A percentile compares a stretch with the other conserved stretches of the same genome.
These are phyloP conservation scores for Podiceps cristatus DNA, from an alignment of 2,113 vertebrate genomes.

Conservation along the genomic window DNA sequence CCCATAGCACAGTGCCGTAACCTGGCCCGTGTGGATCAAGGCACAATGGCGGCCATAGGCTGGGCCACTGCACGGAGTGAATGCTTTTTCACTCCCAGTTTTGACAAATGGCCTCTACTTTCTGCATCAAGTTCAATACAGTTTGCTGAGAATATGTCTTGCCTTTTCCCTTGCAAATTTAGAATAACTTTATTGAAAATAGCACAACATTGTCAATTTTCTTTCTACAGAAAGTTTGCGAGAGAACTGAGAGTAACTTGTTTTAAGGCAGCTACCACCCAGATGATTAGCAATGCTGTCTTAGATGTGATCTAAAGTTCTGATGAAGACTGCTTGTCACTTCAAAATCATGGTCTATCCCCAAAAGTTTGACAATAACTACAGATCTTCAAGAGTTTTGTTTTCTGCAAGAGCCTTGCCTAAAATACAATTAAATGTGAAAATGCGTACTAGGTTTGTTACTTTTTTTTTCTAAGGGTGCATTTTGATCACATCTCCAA, in stretches of 20 bases:
- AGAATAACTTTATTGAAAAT: not conserved
- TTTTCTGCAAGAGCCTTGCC: not conserved
- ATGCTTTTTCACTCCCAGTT: not conserved
- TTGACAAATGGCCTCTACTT: not conserved
- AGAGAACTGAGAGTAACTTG: not conserved
- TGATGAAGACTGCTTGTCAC: not conserved
- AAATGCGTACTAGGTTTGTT: not conserved
- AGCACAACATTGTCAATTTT: not conserved
- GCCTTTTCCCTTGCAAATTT: not conserved
- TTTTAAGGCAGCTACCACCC: not conserved
- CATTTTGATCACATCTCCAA: not conserved
- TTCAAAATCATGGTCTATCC: not conserved
- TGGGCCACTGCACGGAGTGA: not conserved
- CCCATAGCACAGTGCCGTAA: rapidly evolving
- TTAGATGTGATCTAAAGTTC: not conserved
- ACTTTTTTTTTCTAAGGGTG: not conserved
- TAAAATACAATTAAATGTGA: not conserved
- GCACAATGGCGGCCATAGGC: rapidly evolving
- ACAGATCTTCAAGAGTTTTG: not conserved
- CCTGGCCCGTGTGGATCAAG: rapidly evolving
- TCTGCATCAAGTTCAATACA: not conserved
- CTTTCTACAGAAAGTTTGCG: not conserved
- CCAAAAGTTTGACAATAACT: not conserved
- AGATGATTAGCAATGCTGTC: not conserved
- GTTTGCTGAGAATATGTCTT: not conserved